These are phyloP conservation scores for Acleris sparsana DNA, from an alignment of 2,888 invertebrate species.

Conservation along the genomic window DNA sequence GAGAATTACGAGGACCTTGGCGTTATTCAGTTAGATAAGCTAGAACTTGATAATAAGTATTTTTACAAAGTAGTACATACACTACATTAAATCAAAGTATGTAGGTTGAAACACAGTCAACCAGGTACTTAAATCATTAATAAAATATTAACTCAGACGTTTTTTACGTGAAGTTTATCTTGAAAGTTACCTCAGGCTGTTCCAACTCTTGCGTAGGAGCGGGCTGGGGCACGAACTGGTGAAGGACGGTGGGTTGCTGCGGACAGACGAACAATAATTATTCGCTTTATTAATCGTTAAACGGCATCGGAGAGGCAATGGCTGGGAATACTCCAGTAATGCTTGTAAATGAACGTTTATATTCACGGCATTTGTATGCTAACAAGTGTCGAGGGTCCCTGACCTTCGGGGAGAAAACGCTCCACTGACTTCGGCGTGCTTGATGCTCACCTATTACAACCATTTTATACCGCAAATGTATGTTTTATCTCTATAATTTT, in stretches of 20 bases:
- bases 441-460: constrained; percentile 31
- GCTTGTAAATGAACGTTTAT: constrained; percentile 40
- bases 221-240: constrained; percentile 76
- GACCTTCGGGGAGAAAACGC: constrained; percentile 53
- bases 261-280: constrained; percentile 40
- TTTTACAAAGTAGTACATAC: too few relatives aligned
- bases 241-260: constrained; percentile 69
- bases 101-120: not conserved
- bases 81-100: too few relatives aligned
- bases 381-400: constrained; percentile 52
- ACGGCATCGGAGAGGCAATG: constrained; percentile 22
- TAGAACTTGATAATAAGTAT: too few relatives aligned
- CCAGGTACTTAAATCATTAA: not conserved
- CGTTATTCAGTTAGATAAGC: not conserved
- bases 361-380: constrained; percentile 50
- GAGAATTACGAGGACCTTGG: constrained; percentile 12
- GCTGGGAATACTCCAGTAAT: constrained; percentile 29
- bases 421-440: constrained; percentile 46
- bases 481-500: constrained; percentile 8
- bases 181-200: constrained; percentile 68
- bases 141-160: not conserved
- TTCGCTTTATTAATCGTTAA: constrained; percentile 27
- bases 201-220: constrained; percentile 78
- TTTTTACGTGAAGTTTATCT: not conserved
- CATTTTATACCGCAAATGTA: constrained; percentile 15